These are phyloP conservation scores for Scaptomyza reducta DNA, from an alignment of 2,888 invertebrate species.

Conservation along the genomic window DNA sequence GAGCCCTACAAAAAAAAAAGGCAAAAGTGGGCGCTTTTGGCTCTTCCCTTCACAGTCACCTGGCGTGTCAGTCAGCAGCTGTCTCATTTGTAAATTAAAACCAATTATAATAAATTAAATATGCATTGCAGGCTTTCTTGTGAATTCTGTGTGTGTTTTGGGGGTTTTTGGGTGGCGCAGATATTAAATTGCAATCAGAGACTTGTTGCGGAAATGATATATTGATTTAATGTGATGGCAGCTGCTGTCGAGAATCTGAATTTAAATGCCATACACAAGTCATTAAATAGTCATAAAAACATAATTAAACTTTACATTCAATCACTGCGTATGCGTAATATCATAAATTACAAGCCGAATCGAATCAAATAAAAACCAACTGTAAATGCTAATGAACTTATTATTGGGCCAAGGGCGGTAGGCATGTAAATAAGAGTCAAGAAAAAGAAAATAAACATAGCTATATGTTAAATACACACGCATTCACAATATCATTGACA, in stretches of 20 bases:
- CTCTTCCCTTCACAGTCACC: too few relatives aligned
- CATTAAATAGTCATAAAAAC: slow-evolving; percentile 66
- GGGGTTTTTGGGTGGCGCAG: slow-evolving; percentile 1
- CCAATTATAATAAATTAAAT: slow-evolving; percentile 45
- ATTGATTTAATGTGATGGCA: slow-evolving; percentile 55
- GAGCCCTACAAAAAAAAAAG: background rate
- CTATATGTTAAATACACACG: slow-evolving; percentile 8
- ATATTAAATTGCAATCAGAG: slow-evolving; percentile 52
- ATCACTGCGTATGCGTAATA: slow-evolving; percentile 4
- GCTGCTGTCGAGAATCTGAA: slow-evolving; percentile 33
- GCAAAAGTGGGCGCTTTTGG: slow-evolving; percentile 11
- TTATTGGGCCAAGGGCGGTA: slow-evolving; percentile 1
- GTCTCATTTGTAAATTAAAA: slow-evolving; percentile 43
- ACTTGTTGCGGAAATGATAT: slow-evolving; percentile 68
- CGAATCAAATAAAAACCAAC: background rate
- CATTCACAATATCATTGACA: slow-evolving; percentile 3
- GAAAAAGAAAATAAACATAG: background rate
- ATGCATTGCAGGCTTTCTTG: slow-evolving; percentile 26
- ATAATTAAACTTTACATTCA: slow-evolving; percentile 46
- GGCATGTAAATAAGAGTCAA: slow-evolving; percentile 26
- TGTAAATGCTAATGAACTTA: slow-evolving; percentile 59
- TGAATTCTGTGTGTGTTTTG: background rate
- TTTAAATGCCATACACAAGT: slow-evolving; percentile 38
- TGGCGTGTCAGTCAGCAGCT: background rate
- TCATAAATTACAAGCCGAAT: slow-evolving; percentile 37